Evolutionary conservation across 92 coral and sea anemone species (phyloP).

Genomic region (Galaxea fascicularis): DNA sequence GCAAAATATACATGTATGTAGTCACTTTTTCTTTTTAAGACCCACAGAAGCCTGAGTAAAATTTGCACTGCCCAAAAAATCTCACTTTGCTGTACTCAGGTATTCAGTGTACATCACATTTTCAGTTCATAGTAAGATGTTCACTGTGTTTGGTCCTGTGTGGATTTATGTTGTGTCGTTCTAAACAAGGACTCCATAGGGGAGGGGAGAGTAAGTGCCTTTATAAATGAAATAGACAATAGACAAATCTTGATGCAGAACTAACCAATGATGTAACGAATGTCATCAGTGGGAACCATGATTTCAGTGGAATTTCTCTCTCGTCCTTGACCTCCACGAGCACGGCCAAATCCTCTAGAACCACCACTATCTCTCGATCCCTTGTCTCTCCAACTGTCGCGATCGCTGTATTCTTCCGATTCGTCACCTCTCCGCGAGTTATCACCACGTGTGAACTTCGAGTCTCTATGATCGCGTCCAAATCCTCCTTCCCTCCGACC

Average conservation of each 20-base stretch:
- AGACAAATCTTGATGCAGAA: neutral
- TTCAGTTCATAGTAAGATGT: too few relatives aligned
- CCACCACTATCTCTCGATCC: neutral
- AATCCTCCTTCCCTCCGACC: conserved; percentile 33
- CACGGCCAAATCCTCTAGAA: conserved; percentile 42
- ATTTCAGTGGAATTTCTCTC: conserved; percentile 38
- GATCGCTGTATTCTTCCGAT: neutral
- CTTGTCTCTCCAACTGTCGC: conserved; percentile 27
- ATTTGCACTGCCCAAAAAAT: too few relatives aligned
- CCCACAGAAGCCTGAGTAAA: too few relatives aligned
- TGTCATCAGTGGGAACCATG: conserved; percentile 49
- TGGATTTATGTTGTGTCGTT: too few relatives aligned
- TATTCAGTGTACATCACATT: too few relatives aligned
- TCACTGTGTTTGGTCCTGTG: too few relatives aligned
- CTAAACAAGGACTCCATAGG: too few relatives aligned
- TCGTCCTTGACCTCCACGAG: conserved; percentile 31
- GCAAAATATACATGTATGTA: too few relatives aligned
- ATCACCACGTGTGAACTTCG: conserved; percentile 34
- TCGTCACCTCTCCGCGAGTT: conserved; percentile 33
- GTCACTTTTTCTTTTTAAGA: too few relatives aligned
- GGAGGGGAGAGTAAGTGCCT: too few relatives aligned
- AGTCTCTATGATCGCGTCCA: conserved; percentile 18
- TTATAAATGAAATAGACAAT: neutral
- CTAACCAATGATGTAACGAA: conserved; percentile 54
- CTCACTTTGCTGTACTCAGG: too few relatives aligned